Evolutionary conservation across 2,113 vertebrate genomes (phyloP).

Genomic region (Equus przewalskii): DNA sequence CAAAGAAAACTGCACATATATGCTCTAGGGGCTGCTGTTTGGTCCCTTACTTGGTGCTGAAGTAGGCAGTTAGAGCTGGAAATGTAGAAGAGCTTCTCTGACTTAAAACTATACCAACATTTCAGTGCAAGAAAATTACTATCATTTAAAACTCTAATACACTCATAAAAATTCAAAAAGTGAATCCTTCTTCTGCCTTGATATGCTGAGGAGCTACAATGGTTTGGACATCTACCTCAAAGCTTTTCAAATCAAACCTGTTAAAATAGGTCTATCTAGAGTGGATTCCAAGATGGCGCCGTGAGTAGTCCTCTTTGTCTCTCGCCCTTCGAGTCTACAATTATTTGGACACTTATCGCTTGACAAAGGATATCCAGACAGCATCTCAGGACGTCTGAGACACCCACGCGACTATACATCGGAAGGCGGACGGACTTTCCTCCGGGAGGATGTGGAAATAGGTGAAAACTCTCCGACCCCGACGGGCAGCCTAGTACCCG

Average conservation of each 20-base stretch:
- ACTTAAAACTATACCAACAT: constrained; percentile 24
- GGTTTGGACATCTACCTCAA: not conserved
- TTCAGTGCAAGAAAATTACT: constrained; percentile 64
- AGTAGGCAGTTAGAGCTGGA: constrained; percentile 58
- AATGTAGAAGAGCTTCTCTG: constrained; percentile 48
- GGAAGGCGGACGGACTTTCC: too few relatives aligned
- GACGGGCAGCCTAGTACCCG: too few relatives aligned
- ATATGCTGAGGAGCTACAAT: constrained; percentile 7
- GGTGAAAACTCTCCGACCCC: too few relatives aligned
- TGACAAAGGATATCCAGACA: too few relatives aligned
- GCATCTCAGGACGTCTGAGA: too few relatives aligned
- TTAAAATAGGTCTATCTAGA: not conserved
- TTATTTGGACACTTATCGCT: too few relatives aligned
- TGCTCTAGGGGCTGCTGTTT: constrained; percentile 45
- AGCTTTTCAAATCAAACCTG: not conserved
- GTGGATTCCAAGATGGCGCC: too few relatives aligned
- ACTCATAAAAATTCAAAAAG: constrained; percentile 63
- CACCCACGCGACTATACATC: too few relatives aligned
- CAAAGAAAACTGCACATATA: constrained; percentile 66
- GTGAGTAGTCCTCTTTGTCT: too few relatives aligned
- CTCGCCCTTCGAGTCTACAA: too few relatives aligned
- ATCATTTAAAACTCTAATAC: constrained; percentile 71
- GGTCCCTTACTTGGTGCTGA: constrained; percentile 64
- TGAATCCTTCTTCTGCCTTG: constrained; percentile 35
- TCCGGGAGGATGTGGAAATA: too few relatives aligned